Evolutionary conservation across 2,888 invertebrate genomes (phyloP).

Genomic region (Ephialtes manifestator): DNA sequence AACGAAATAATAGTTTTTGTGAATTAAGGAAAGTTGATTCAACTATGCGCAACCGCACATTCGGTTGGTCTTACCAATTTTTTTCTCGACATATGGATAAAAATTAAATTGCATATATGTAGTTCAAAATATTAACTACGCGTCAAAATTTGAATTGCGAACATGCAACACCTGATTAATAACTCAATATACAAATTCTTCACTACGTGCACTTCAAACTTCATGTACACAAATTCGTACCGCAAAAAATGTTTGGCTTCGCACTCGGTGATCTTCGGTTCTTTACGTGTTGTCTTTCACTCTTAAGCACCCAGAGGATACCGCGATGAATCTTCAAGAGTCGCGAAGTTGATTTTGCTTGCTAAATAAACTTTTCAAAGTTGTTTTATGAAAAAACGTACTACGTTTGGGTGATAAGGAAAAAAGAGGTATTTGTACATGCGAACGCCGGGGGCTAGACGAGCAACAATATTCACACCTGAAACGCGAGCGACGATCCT

Average conservation of each 20-base stretch:
- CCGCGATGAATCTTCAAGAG: background rate
- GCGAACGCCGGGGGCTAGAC: slow-evolving; percentile 26
- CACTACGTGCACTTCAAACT: slow-evolving; percentile 41
- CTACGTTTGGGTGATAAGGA: background rate
- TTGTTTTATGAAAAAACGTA: slow-evolving; percentile 2
- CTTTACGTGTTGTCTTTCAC: background rate
- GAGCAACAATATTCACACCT: slow-evolving; percentile 58
- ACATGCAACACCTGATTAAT: background rate
- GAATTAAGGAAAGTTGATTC: too few species aligned
- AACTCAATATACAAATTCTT: slow-evolving; percentile 1
- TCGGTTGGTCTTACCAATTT: too few species aligned
- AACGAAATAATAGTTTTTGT: too few species aligned
- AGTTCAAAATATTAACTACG: too few species aligned
- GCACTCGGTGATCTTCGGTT: background rate
- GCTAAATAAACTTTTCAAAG: background rate
- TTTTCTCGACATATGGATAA: too few species aligned
- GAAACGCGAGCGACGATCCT: slow-evolving; percentile 36
- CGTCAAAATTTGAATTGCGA: background rate
- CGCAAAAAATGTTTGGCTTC: slow-evolving; percentile 1
- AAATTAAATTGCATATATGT: too few species aligned
- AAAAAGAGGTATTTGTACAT: slow-evolving; percentile 13
- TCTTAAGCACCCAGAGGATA: background rate
- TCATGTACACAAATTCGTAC: slow-evolving; percentile 26
- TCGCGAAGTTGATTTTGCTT: background rate
- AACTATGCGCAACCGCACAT: too few species aligned